Conservation (phyloP, 2,797 vertebrate genomes). For the Sebastes itinus region DNA sequence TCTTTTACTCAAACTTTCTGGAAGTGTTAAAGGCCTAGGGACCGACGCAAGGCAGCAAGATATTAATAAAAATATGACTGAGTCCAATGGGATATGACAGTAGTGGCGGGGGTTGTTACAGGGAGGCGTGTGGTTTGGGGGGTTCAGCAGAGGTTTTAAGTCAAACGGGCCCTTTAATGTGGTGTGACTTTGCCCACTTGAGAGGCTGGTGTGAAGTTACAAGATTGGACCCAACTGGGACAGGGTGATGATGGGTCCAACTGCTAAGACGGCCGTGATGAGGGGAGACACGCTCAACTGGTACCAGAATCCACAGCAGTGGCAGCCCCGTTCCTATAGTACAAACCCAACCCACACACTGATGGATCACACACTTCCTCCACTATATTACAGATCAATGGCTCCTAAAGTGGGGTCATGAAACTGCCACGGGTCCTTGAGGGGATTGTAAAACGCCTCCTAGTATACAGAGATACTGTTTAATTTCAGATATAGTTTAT, state of each 20-base stretch:
- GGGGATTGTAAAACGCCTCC: neutral
- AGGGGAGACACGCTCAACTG: constrained; percentile 68
- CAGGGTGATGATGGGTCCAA: constrained; percentile 68
- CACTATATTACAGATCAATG: constrained; percentile 32
- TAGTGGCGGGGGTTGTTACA: constrained; percentile 58
- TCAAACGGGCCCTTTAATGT: constrained; percentile 77
- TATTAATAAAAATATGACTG: constrained; percentile 76
- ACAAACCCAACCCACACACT: constrained; percentile 21
- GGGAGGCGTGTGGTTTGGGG: constrained; percentile 59
- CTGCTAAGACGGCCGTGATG: constrained; percentile 43
- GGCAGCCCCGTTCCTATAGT: neutral
- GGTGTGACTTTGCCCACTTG: constrained; percentile 80
- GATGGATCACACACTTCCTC: constrained; percentile 49
- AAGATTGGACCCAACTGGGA: constrained; percentile 71
- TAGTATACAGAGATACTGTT: neutral
- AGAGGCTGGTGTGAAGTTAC: constrained; percentile 81
- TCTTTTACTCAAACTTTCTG: constrained; percentile 37
- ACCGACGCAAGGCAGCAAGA: constrained; percentile 48
- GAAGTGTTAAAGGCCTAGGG: constrained; percentile 30
- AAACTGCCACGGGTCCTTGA: constrained; percentile 12
- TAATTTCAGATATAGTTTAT: neutral
- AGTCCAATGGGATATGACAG: constrained; percentile 76
- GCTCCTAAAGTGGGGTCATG: constrained; percentile 25
- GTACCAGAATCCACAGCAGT: constrained; percentile 74
- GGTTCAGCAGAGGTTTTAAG: constrained; percentile 55